phyloP scores from a whole-genome alignment of 2,888 invertebrate genomes.

The Cabera pusaria region DNA sequence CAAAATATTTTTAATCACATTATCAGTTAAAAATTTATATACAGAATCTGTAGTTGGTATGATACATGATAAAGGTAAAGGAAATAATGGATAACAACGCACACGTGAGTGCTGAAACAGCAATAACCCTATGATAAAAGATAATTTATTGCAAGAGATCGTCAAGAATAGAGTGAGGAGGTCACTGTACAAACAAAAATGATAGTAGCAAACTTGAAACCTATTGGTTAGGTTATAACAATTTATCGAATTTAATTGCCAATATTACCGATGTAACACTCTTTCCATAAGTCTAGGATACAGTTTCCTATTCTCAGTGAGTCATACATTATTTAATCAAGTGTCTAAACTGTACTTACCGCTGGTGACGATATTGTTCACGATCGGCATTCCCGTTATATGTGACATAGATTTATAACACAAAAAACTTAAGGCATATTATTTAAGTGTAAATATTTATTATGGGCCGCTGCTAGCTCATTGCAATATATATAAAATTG shows the following conservation, averaged over 20 bases:
- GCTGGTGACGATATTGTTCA: conserved; percentile 71
- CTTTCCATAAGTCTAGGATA: conserved; percentile 6
- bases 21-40: no score
- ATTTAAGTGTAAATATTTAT: conserved; percentile 55
- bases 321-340: conserved; percentile 52
- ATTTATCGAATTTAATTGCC: not conserved
- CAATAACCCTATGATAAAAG: not conserved
- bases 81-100: no score
- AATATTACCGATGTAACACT: not conserved
- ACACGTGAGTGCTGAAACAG: not conserved
- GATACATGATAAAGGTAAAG: no score
- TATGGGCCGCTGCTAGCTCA: conserved; percentile 70
- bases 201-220: conserved; percentile 9
- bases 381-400: conserved; percentile 74
- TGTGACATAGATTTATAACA: conserved; percentile 54
- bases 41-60: no score
- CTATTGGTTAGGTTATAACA: conserved; percentile 11
- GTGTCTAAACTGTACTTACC: conserved; percentile 58
- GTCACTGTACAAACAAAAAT: conserved; percentile 11
- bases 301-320: conserved; percentile 37
- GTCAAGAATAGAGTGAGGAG: conserved; percentile 4
- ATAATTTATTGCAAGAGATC: conserved; percentile 2
- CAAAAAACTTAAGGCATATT: conserved; percentile 76
- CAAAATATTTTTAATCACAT: no score
- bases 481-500: conserved; percentile 52